Evolutionary conservation across 2,113 vertebrate species (phyloP).

Genomic region (Meles meles): DNA sequence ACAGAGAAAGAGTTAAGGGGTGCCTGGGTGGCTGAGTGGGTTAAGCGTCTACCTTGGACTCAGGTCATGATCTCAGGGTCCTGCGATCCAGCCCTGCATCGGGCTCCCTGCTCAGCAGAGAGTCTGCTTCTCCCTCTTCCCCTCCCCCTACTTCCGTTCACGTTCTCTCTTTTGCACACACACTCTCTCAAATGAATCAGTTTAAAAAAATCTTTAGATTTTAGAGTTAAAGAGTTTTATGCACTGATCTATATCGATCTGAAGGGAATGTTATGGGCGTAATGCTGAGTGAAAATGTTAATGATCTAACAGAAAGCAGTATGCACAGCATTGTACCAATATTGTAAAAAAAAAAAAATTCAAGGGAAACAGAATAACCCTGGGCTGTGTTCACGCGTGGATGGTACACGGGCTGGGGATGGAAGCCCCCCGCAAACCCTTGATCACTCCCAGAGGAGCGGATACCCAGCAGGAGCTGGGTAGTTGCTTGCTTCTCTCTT

Average conservation of each 20-base stretch:
- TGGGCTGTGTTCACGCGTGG: rapidly evolving
- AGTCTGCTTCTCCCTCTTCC: neutral
- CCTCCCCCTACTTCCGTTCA: neutral
- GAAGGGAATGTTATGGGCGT: neutral
- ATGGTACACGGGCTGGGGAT: rapidly evolving
- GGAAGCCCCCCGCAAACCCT: neutral
- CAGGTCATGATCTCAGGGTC: neutral
- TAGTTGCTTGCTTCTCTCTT: neutral
- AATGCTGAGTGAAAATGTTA: neutral
- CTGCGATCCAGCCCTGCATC: neutral
- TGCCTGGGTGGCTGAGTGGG: too few relatives aligned
- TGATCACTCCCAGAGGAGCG: neutral
- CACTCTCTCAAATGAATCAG: neutral
- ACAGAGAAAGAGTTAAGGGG: neutral
- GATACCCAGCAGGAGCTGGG: neutral
- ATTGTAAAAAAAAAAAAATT: neutral
- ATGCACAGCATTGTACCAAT: neutral
- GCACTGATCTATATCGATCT: neutral
- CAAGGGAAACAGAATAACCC: neutral
- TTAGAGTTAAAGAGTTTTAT: neutral
- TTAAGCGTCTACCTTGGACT: neutral
- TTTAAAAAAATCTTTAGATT: neutral
- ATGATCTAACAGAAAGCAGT: neutral
- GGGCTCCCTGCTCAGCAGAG: neutral
- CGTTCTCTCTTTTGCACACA: neutral